These are phyloP conservation scores for Myocastor coypus DNA, from an alignment of 2,113 vertebrate species.

Conservation along the genomic window DNA sequence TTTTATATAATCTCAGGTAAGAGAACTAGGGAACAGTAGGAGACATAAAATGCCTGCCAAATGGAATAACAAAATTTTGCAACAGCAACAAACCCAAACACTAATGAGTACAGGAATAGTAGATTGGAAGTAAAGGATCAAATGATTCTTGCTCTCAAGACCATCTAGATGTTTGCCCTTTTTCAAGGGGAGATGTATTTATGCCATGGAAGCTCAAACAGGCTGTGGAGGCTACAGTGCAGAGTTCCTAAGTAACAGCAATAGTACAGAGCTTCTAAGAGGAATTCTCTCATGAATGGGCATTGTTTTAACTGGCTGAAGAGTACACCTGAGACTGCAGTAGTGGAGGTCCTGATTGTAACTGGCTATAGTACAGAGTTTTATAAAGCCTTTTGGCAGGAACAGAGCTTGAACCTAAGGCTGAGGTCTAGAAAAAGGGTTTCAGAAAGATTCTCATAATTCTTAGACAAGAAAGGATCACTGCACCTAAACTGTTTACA, in stretches of 20 bases:
- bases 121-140: neutral
- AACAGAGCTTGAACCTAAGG: neutral
- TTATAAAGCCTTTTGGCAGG: too few relatives aligned
- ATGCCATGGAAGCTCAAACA: neutral
- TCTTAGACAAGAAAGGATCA: neutral
- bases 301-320: neutral
- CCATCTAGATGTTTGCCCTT: neutral
- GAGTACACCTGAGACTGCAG: neutral
- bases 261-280: neutral
- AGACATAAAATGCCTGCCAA: neutral
- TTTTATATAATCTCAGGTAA: neutral
- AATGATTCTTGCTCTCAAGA: neutral
- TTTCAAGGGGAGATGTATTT: neutral
- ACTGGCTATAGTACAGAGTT: neutral
- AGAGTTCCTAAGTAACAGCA: neutral
- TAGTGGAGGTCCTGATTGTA: neutral
- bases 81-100: neutral
- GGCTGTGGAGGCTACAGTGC: too few relatives aligned
- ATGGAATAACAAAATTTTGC: neutral
- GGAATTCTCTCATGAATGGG: neutral
- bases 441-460: neutral
- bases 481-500: neutral
- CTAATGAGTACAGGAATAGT: neutral
- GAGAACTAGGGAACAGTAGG: neutral
- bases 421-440: too few relatives aligned